Conservation (phyloP, 64 coral and sea anemone species). For the Dendronephthya gigantea region DNA sequence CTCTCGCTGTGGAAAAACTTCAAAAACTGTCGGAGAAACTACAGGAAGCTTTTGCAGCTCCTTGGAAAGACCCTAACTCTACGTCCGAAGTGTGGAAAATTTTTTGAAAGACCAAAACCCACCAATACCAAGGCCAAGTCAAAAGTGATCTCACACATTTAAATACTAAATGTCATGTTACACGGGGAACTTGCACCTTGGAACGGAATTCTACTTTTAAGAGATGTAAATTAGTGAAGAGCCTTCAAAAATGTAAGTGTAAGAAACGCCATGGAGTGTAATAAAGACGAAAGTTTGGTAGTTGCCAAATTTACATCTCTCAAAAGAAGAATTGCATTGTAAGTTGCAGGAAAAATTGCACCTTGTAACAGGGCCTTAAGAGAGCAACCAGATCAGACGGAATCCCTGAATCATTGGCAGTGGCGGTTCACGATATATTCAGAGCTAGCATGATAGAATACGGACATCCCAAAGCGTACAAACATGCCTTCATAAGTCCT, state of each 20-base stretch:
- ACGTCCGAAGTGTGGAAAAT: not conserved
- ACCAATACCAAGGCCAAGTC: conserved; percentile 6
- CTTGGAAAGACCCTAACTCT: not conserved
- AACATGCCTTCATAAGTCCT: conserved; percentile 23
- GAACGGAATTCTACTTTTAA: too few species aligned
- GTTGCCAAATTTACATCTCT: too few species aligned
- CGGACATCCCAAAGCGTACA: conserved; percentile 22
- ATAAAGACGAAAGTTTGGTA: too few species aligned
- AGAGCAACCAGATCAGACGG: conserved; percentile 24
- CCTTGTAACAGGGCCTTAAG: too few species aligned
- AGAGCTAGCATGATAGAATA: not conserved
- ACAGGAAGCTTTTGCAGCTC: not conserved
- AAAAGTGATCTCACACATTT: not conserved
- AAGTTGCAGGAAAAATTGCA: too few species aligned
- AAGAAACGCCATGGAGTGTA: too few species aligned
- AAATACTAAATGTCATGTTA: too few species aligned
- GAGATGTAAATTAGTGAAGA: too few species aligned
- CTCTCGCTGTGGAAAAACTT: not conserved
- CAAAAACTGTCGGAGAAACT: not conserved
- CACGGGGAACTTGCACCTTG: too few species aligned
- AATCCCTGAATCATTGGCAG: not conserved
- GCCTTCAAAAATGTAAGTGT: too few species aligned
- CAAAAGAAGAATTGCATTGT: too few species aligned
- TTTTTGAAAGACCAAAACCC: not conserved
- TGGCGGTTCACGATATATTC: not conserved